Evolutionary conservation across 2,113 vertebrate genomes (phyloP).

Genomic region (Geothlypis trichas): DNA sequence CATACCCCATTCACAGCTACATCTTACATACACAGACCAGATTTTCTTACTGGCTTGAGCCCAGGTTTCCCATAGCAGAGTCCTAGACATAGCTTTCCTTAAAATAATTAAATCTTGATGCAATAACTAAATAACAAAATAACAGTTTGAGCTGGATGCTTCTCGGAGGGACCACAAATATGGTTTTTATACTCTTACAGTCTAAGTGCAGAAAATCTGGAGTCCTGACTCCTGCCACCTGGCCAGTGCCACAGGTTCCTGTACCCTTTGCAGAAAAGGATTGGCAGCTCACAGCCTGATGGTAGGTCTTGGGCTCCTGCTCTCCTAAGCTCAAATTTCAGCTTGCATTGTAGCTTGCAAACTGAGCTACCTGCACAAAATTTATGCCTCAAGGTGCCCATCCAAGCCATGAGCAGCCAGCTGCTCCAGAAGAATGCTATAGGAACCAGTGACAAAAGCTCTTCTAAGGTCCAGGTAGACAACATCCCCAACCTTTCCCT

Average conservation of each 20-base stretch:
- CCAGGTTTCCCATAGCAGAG: not conserved
- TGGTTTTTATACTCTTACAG: not conserved
- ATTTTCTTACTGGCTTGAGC: not conserved
- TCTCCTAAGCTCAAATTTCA: not conserved
- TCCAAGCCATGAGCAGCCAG: not conserved
- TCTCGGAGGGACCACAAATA: not conserved
- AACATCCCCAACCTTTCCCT: not conserved
- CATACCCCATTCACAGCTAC: not conserved
- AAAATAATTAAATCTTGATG: not conserved
- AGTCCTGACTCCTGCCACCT: not conserved
- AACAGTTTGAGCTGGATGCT: not conserved
- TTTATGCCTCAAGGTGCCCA: not conserved
- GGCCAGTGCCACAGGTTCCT: not conserved
- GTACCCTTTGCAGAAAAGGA: not conserved
- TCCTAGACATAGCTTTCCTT: not conserved
- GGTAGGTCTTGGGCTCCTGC: not conserved
- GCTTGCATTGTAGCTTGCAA: not conserved
- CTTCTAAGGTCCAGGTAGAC: not conserved
- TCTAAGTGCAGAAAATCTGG: rapidly evolving
- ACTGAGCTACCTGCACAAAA: not conserved
- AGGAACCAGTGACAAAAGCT: not conserved
- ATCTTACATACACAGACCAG: not conserved
- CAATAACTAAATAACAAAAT: not conserved
- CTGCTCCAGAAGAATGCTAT: not conserved
- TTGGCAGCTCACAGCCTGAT: not conserved